phyloP scores from a whole-genome alignment of 2,888 invertebrate genomes.

The Chymomyza amoena region DNA sequence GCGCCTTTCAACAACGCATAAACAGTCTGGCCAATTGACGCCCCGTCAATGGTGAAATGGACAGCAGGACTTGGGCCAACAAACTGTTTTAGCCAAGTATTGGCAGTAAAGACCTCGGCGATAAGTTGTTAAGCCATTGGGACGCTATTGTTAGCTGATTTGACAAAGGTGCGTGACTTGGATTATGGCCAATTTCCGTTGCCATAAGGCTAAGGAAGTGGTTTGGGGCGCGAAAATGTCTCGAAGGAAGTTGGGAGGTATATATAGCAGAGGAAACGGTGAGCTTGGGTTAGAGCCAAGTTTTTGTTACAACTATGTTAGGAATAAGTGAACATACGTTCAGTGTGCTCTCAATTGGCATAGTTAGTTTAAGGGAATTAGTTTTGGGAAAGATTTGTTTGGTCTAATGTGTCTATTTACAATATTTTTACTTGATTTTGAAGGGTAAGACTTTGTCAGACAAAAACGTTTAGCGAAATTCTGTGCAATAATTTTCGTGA shows the following conservation, averaged over 20 bases:
- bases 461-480: no score
- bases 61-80: conserved; percentile 29
- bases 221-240: not conserved
- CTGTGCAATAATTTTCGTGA: no score
- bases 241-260: not conserved
- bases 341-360: no score
- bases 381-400: no score
- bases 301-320: not conserved
- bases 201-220: conserved; percentile 13
- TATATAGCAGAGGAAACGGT: not conserved
- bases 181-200: conserved; percentile 69
- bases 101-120: conserved; percentile 5
- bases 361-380: no score
- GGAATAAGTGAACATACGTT: not conserved
- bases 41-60: not conserved
- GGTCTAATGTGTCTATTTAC: no score
- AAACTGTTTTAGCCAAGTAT: conserved; percentile 54
- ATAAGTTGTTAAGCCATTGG: conserved; percentile 28
- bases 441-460: no score
- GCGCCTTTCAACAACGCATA: conserved; percentile 1
- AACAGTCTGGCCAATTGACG: not conserved
- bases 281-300: not conserved
- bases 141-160: conserved; percentile 15
- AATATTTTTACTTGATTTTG: no score
- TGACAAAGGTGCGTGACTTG: conserved; percentile 51